Percentiles rank a stretch among this genome's conserved stretches.
These are phyloP conservation scores for Marcusenius ussheri DNA, from an alignment of 2,113 vertebrate species.

Conservation along the genomic window DNA sequence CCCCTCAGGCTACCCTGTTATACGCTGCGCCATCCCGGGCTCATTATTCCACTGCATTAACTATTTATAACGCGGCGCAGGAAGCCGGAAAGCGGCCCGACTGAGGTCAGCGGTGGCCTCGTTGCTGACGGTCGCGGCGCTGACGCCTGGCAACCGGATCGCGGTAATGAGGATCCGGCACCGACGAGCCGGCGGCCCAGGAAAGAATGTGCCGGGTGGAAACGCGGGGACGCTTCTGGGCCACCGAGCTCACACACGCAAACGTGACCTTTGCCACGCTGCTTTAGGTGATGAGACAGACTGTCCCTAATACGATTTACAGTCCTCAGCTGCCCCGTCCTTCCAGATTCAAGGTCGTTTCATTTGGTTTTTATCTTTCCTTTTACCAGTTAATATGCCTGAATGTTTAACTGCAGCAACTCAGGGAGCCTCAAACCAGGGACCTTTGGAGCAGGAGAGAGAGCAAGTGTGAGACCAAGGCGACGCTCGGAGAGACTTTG, in stretches of 20 bases:
- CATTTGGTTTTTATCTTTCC: background rate
- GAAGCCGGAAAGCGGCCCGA: background rate
- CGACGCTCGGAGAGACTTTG: background rate
- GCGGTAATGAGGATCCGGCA: slow-evolving; percentile 20
- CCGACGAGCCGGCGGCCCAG: background rate
- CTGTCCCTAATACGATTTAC: background rate
- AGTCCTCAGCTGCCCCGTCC: background rate
- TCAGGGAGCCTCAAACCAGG: background rate
- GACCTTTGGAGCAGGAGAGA: background rate
- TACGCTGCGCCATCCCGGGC: background rate
- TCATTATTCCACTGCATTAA: background rate
- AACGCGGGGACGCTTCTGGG: background rate
- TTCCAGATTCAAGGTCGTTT: background rate
- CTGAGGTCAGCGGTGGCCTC: background rate
- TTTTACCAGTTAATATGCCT: background rate
- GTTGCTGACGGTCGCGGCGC: background rate
- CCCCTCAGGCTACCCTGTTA: background rate
- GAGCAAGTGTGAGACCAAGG: background rate
- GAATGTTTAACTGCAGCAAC: background rate
- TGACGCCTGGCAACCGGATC: slow-evolving; percentile 20
- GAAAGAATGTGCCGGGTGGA: background rate
- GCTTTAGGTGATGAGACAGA: background rate
- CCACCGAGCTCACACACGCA: background rate
- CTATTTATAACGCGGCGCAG: background rate
- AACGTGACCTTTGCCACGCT: background rate